Evolutionary conservation across 2,888 invertebrate genomes (phyloP), one percentile per base, ranked within the genome.

Genomic region (Mythimna vitellina): DNA sequence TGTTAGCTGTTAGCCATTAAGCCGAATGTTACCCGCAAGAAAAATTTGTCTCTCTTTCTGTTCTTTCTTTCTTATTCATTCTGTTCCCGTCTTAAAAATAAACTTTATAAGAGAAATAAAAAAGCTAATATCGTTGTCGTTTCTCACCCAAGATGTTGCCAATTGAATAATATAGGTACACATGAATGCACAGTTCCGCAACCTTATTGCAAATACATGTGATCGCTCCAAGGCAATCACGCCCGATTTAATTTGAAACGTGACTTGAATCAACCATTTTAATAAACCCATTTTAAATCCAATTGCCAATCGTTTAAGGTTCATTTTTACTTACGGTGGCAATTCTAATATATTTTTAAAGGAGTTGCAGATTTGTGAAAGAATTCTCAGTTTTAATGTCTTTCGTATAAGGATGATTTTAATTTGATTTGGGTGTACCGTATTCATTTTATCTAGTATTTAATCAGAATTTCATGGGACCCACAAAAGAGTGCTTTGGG

Each of bases 171-270:
- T n/a, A 35, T 32, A 46, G 46, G 1, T 46, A 67, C 64, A 63
- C 51, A 12, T n/a, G 63, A 67, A 54, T 29, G 22, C 42, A 53
- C 51, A 57, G n/a, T 20, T 42, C 62, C 53, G 32, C 54, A 46
- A 64, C 25, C 63, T 32, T 54, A 80, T 62, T 65, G 63, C 63
- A 63, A 76, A 76, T 62, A 76, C 53, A 63, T 60, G 61, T 58
- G 57, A 70, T 70, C 71, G 57, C 78, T 22, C 9, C 51, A 78
- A 71, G 38, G 38, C 54, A 81, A 70, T 70, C 51, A 56, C 57
- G 25, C 46, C n/a, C 20, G 64, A 66, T 65, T 71, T 67, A 57
- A 79, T 79, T 82, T 67, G 56, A 71, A 82, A 78, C 78, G 82
- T 79, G 82, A 79, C 78, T 54, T 10, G 81, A 81, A 62, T 70